A percentile compares a stretch with the other conserved stretches of the same genome.
Evolutionary conservation across 2,797 vertebrate species (phyloP).

Genomic region (Poeciliopsis paucimaculata): DNA sequence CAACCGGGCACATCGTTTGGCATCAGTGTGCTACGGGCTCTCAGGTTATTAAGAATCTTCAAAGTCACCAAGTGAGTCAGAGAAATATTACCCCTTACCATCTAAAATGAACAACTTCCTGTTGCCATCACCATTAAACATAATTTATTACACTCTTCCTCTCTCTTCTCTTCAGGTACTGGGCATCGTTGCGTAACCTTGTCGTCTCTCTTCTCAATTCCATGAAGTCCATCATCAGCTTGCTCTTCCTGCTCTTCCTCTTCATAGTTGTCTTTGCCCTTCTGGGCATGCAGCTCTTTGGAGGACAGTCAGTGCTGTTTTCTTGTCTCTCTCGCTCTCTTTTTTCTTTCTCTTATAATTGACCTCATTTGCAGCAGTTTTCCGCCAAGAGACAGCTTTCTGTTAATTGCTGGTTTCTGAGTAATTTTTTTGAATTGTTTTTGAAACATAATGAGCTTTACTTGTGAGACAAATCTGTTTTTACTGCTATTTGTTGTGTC

Average conservation of each 20-base stretch:
- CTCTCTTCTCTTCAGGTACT: conserved; percentile 85
- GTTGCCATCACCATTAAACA: background rate
- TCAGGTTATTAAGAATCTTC: conserved; percentile 98
- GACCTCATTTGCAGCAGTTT: conserved; percentile 21
- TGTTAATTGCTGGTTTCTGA: conserved; percentile 25
- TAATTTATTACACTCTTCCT: conserved; percentile 7
- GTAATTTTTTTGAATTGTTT: conserved; percentile 1
- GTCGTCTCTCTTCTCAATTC: conserved; percentile 97
- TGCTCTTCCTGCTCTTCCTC: conserved; percentile 97
- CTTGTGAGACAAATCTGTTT: conserved; percentile 15
- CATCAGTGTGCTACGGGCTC: conserved; percentile 97
- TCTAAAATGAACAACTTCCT: background rate
- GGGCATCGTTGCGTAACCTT: conserved; percentile 95
- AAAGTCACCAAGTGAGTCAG: conserved; percentile 96
- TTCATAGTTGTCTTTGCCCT: conserved; percentile 98
- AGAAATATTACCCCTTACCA: background rate
- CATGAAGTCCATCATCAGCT: conserved; percentile 99
- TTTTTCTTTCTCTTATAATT: conserved; percentile 8
- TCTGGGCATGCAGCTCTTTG: conserved; percentile 97
- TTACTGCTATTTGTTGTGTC: conserved; percentile 6
- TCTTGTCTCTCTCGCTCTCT: conserved; percentile 1
- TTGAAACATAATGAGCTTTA: background rate
- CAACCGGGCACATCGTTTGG: conserved; percentile 97
- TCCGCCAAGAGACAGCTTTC: conserved; percentile 18
- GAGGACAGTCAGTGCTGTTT: conserved; percentile 91